These are phyloP conservation scores for Azemiops feae DNA, from an alignment of 2,113 vertebrate genomes.

Conservation along the genomic window DNA sequence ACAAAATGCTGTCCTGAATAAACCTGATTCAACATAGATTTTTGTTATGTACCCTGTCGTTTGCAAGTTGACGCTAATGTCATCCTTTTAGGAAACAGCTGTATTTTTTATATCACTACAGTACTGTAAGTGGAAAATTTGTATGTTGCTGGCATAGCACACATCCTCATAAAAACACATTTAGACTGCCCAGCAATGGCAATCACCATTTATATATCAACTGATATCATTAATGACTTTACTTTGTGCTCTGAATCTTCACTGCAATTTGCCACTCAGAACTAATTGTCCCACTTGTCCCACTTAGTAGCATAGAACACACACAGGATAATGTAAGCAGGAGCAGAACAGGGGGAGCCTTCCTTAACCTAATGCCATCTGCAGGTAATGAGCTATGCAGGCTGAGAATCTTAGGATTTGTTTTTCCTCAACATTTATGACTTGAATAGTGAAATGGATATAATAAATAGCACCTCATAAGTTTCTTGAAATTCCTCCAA, in stretches of 20 bases:
- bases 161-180: background rate
- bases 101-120: background rate
- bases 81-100: background rate
- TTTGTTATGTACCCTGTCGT: background rate
- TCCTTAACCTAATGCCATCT: background rate
- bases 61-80: background rate
- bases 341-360: background rate
- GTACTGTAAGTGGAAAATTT: background rate
- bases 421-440: background rate
- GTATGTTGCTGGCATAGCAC: background rate
- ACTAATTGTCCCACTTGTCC: constrained; percentile 19
- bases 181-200: background rate
- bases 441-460: background rate
- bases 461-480: background rate
- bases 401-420: background rate
- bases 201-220: background rate
- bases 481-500: background rate
- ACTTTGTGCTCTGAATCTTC: constrained; percentile 16
- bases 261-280: constrained; percentile 12
- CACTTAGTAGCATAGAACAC: background rate
- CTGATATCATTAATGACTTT: constrained; percentile 16
- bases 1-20: background rate
- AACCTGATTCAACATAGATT: background rate
- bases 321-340: background rate
- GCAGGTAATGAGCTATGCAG: background rate